These are phyloP conservation scores for Aurelia sp. DNA, from an alignment of 30 jellyfish, hydroid and myxozoan species.

Conservation along the genomic window DNA sequence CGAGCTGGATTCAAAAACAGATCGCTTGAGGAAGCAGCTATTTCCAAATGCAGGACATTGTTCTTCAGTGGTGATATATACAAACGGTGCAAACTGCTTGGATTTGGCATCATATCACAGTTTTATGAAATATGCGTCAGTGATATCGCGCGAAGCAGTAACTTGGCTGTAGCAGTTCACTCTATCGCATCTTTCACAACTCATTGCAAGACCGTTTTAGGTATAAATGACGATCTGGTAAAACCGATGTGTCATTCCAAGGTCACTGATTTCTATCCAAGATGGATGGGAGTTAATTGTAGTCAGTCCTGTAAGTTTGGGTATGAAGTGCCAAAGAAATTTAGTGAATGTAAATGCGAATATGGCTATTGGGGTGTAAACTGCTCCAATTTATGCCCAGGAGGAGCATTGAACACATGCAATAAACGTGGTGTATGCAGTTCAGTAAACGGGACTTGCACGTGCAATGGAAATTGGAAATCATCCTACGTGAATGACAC, in stretches of 20 bases:
- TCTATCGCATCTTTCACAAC: slow-evolving; percentile 29
- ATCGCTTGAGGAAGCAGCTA: slow-evolving; percentile 45
- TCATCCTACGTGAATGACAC: slow-evolving; percentile 43
- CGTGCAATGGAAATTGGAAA: slow-evolving; percentile 40
- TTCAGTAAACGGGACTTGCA: slow-evolving; percentile 37
- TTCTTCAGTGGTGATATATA: slow-evolving; percentile 19
- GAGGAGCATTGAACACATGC: slow-evolving; percentile 63
- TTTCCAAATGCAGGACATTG: slow-evolving; percentile 6
- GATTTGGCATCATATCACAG: slow-evolving; percentile 30
- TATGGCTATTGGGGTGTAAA: slow-evolving; percentile 66
- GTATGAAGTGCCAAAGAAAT: background rate
- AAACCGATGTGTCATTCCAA: slow-evolving; percentile 19
- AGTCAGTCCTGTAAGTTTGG: slow-evolving; percentile 47
- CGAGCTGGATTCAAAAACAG: background rate
- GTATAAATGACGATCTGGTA: background rate
- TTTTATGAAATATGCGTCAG: slow-evolving; percentile 27
- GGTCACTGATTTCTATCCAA: background rate
- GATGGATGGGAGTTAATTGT: slow-evolving; percentile 37
- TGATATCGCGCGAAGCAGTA: slow-evolving; percentile 32
- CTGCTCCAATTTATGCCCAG: slow-evolving; percentile 61
- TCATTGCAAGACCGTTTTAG: slow-evolving; percentile 22
- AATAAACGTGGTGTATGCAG: slow-evolving; percentile 52
- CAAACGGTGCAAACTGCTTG: slow-evolving; percentile 32
- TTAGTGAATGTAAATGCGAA: slow-evolving; percentile 41
- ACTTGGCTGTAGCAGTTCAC: slow-evolving; percentile 12